These are phyloP conservation scores for Xenopus tropicalis DNA, from an alignment of 2,113 vertebrate genomes.

Conservation along the genomic window UCB_Xtro_10.0 CM004450.2:111188001-111188500, in stretches of 20 bases:
- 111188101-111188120: conserved; percentile 88
- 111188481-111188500: conserved; percentile 98
- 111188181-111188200: conserved; percentile 64
- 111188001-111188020: conserved; percentile 13
- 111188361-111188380: conserved; percentile 94
- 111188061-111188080: conserved; percentile 52
- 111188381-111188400: conserved; percentile 84
- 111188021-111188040: conserved; percentile 20
- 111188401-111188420: conserved; percentile 78
- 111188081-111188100: conserved; percentile 70
- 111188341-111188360: conserved; percentile 80
- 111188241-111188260: conserved; percentile 67
- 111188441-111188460: conserved; percentile 97
- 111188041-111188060: conserved; percentile 44
- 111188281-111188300: conserved; percentile 78
- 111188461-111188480: conserved; percentile 80
- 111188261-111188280: conserved; percentile 80
- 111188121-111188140: conserved; percentile 72
- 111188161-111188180: conserved; percentile 67
- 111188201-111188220: conserved; percentile 78
- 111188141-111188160: conserved; percentile 75
- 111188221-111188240: conserved; percentile 69
- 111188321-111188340: conserved; percentile 81
- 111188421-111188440: conserved; percentile 85
- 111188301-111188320: conserved; percentile 80